Conservation (phyloP, 2,888 invertebrate species). For the Allophyes oxyacanthae region DNA sequence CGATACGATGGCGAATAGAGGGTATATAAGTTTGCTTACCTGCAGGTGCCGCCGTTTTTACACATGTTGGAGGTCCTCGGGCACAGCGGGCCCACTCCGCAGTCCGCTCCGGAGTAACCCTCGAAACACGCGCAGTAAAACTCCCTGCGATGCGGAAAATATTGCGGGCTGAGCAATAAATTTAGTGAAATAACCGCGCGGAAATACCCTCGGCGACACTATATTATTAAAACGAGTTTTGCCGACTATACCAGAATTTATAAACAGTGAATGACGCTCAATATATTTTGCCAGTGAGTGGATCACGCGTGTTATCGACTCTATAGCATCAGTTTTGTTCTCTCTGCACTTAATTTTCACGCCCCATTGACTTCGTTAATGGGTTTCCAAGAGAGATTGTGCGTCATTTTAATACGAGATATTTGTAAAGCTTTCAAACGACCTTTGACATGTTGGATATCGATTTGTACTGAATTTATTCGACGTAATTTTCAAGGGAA, state of each 20-base stretch:
- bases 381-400: too few species aligned
- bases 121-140: constrained; percentile 95
- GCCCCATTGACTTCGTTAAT: too few species aligned
- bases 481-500: too few species aligned
- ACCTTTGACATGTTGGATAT: too few species aligned
- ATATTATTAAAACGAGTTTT: constrained; percentile 16
- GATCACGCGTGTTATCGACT: too few species aligned
- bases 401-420: too few species aligned
- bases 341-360: too few species aligned
- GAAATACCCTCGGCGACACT: constrained; percentile 41
- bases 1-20: constrained; percentile 42
- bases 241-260: constrained; percentile 37
- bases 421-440: too few species aligned
- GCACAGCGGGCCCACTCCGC: constrained; percentile 95
- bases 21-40: constrained; percentile 88
- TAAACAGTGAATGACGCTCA: constrained; percentile 60
- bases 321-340: too few species aligned
- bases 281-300: too few species aligned
- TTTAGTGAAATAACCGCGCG: constrained; percentile 48
- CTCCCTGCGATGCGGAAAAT: constrained; percentile 85
- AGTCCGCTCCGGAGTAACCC: constrained; percentile 93
- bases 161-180: constrained; percentile 19
- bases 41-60: constrained; percentile 95
- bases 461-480: too few species aligned
- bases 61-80: constrained; percentile 90